These are phyloP conservation scores for Montipora foliosa DNA, from an alignment of 64 coral and sea anemone species.

Conservation along the genomic window DNA sequence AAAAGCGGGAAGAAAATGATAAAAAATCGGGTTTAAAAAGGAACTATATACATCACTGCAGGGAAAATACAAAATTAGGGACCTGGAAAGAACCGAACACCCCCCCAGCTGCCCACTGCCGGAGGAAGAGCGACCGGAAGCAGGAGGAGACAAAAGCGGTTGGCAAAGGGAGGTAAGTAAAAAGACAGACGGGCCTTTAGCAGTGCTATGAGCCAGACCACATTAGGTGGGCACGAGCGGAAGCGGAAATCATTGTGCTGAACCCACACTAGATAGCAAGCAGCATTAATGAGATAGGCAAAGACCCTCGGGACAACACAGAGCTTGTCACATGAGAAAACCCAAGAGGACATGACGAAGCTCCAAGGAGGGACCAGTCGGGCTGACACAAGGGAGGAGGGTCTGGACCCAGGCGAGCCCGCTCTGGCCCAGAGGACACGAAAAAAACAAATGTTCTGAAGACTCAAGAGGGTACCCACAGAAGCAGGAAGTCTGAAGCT, in stretches of 20 bases:
- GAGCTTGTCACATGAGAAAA: too few species aligned
- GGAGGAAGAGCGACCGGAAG: not conserved
- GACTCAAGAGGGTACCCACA: not conserved
- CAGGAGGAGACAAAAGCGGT: not conserved
- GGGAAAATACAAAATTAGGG: not conserved
- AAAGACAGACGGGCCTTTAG: not conserved
- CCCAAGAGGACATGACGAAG: too few species aligned
- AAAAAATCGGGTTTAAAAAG: too few species aligned
- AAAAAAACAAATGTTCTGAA: not conserved
- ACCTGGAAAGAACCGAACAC: not conserved
- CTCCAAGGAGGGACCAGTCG: too few species aligned
- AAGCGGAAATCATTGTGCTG: not conserved
- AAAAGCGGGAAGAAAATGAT: too few species aligned
- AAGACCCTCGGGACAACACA: too few species aligned
- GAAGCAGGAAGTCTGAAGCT: not conserved
- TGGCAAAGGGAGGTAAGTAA: not conserved
- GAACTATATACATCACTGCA: too few species aligned
- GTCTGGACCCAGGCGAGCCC: too few species aligned
- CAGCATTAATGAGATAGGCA: too few species aligned
- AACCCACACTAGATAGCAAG: not conserved
- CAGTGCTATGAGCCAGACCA: not conserved
- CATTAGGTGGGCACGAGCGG: not conserved
- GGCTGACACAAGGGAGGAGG: too few species aligned
- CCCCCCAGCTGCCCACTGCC: not conserved
- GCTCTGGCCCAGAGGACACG: too few species aligned